Percentiles rank a stretch among this genome's conserved stretches.
Conservation (phyloP, 2,113 vertebrate species). For the Lota lota region DNA sequence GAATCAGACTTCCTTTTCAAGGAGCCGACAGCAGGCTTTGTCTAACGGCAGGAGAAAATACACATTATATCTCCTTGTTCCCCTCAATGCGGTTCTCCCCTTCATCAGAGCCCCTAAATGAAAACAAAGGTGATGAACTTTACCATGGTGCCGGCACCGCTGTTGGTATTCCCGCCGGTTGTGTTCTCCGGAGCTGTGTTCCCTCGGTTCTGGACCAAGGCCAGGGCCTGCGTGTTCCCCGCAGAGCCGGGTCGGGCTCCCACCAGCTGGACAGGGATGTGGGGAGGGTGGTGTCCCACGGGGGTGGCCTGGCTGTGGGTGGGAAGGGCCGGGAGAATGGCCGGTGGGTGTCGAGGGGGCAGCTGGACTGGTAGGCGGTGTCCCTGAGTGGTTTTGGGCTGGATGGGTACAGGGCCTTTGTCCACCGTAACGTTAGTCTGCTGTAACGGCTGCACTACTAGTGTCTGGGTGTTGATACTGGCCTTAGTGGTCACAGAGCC, state of each 20-base stretch:
- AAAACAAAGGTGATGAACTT: constrained; percentile 11
- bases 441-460: constrained; percentile 93
- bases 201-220: constrained; percentile 79
- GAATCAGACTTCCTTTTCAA: constrained; percentile 77
- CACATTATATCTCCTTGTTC: not conserved
- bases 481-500: constrained; percentile 81
- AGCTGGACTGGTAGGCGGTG: constrained; percentile 73
- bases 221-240: constrained; percentile 84
- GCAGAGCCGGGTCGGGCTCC: constrained; percentile 86
- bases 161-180: constrained; percentile 28
- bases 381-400: constrained; percentile 81
- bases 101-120: not conserved
- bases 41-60: constrained; percentile 30
- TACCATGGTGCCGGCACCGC: constrained; percentile 51
- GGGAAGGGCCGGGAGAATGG: constrained; percentile 77
- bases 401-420: constrained; percentile 85
- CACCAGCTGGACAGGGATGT: constrained; percentile 93
- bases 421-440: constrained; percentile 68
- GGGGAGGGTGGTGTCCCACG: constrained; percentile 74
- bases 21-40: constrained; percentile 64
- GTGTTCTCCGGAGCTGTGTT: constrained; percentile 51
- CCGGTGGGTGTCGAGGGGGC: constrained; percentile 69
- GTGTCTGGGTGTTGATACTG: constrained; percentile 82
- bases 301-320: constrained; percentile 67
- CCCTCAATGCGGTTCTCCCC: not conserved